Conservation (phyloP, 2,888 invertebrate genomes). For the Phlogophora meticulosa region DNA sequence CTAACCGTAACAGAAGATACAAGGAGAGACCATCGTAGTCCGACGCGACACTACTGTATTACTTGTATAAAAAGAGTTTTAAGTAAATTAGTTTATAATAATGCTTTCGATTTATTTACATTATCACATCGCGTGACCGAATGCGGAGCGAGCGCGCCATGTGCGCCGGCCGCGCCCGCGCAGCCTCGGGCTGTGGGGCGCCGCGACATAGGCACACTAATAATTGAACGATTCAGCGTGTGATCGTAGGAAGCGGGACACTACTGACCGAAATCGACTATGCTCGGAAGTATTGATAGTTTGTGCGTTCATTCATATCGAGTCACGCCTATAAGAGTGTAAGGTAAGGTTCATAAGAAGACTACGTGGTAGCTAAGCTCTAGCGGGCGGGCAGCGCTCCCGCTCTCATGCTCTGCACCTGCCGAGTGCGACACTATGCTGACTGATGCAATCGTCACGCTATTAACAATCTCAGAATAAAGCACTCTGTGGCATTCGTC, state of each 20-base stretch:
- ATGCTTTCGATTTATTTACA: constrained; percentile 80
- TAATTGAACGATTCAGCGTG: constrained; percentile 76
- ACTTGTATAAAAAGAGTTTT: constrained; percentile 83
- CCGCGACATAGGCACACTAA: constrained; percentile 72
- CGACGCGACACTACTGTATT: constrained; percentile 65
- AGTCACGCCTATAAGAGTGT: constrained; percentile 70
- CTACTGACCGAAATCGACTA: constrained; percentile 59
- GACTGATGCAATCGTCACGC: constrained; percentile 44
- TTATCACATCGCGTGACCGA: constrained; percentile 82
- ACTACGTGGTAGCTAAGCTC: constrained; percentile 78
- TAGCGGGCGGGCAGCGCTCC: constrained; percentile 65
- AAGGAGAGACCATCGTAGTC: constrained; percentile 43
- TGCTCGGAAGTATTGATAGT: constrained; percentile 52
- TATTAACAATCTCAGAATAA: constrained; percentile 48
- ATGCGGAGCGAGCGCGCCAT: constrained; percentile 66
- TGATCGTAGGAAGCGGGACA: constrained; percentile 66
- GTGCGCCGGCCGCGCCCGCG: constrained; percentile 5
- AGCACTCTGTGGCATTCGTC: constrained; percentile 62
- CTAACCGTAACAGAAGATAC: constrained; percentile 56
- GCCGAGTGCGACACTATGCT: constrained; percentile 35
- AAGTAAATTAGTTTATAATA: constrained; percentile 72
- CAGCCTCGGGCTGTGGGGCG: constrained; percentile 7
- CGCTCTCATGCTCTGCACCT: constrained; percentile 36
- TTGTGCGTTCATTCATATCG: constrained; percentile 80
- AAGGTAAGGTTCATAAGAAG: constrained; percentile 74